Conservation (phyloP, 1,140 invertebrate genomes). For the Pseudoatta argentina region DNA sequence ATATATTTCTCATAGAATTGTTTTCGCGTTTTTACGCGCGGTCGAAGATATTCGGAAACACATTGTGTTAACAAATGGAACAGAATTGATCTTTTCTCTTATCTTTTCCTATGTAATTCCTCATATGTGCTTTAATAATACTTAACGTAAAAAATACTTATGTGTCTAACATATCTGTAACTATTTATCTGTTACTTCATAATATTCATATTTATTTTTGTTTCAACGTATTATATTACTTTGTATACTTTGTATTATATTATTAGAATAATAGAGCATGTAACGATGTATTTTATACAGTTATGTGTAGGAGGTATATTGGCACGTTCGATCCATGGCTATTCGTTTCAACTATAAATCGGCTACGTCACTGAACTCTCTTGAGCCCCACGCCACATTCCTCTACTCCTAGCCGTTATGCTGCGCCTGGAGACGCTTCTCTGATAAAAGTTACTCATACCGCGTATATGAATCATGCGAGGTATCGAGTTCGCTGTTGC, state of each 20-base stretch:
- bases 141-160: neutral
- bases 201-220: neutral
- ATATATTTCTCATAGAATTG: neutral
- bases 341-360: slow-evolving; percentile 27
- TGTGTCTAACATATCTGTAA: neutral
- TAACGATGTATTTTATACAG: neutral
- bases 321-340: neutral
- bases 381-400: slow-evolving; percentile 28
- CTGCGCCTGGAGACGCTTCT: slow-evolving; percentile 15
- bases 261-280: neutral
- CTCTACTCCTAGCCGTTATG: neutral
- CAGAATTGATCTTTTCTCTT: neutral
- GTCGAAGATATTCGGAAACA: neutral
- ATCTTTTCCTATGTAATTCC: neutral
- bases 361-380: slow-evolving; percentile 36
- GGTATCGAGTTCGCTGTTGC: slow-evolving; percentile 9
- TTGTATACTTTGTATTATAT: neutral
- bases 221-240: neutral
- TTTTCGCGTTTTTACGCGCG: neutral
- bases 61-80: neutral
- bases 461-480: slow-evolving; percentile 52
- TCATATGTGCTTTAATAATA: neutral
- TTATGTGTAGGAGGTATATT: slow-evolving; percentile 5
- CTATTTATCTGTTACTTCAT: neutral
- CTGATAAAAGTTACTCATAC: slow-evolving; percentile 45